phyloP scores from a whole-genome alignment of 2,113 vertebrate species.

The Rhea americana region DNA sequence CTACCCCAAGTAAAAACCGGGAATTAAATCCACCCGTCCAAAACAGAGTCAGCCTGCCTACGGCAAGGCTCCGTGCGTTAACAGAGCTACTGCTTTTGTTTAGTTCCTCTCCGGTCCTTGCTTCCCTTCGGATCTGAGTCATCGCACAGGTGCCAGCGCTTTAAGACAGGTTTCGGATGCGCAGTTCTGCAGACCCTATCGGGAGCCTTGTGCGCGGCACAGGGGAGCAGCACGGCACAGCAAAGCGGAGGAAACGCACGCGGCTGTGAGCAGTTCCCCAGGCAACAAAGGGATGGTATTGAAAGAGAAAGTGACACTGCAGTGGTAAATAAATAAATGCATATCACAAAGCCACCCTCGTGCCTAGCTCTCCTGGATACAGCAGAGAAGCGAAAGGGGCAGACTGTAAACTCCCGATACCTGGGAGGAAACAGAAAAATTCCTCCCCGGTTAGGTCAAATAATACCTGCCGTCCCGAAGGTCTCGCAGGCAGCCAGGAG shows the following conservation, averaged over 20 bases:
- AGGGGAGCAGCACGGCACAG: neutral
- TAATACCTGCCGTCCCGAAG: neutral
- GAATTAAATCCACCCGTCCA: neutral
- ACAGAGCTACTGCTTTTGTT: neutral
- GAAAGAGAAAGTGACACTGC: neutral
- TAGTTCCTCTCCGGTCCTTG: neutral
- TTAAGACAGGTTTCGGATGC: rapidly evolving
- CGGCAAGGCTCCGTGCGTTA: neutral
- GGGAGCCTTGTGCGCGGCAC: neutral
- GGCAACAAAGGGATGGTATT: conserved; percentile 5
- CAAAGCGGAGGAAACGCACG: neutral
- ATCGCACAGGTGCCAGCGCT: neutral
- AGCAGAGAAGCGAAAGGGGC: neutral
- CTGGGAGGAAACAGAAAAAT: neutral
- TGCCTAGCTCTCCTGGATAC: neutral
- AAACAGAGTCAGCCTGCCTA: neutral
- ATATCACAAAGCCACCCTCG: neutral
- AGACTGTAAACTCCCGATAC: neutral
- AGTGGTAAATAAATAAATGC: neutral
- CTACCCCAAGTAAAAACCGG: neutral
- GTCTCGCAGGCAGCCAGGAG: neutral
- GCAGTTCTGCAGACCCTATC: neutral
- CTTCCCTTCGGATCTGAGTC: neutral
- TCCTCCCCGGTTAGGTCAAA: neutral
- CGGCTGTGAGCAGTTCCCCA: conserved; percentile 24